phyloP scores from a whole-genome alignment of 2,797 vertebrate species.

The Sylvia borin region DNA sequence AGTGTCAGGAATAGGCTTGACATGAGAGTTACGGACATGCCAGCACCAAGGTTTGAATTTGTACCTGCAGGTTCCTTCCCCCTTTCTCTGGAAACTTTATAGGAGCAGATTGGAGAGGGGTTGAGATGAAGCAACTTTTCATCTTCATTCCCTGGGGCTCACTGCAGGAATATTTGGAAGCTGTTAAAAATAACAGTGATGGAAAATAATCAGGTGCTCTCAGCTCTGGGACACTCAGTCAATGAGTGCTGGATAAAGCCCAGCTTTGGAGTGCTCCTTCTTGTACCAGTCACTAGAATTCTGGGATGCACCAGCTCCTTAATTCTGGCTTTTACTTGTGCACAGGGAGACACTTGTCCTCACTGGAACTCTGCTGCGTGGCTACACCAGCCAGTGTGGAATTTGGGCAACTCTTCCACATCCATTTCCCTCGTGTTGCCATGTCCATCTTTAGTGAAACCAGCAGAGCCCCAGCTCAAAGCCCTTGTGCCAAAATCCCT shows the following conservation, averaged over 20 bases:
- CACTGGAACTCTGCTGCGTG: fast-evolving
- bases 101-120: not conserved
- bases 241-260: not conserved
- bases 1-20: not conserved
- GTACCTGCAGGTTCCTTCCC: not conserved
- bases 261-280: not conserved
- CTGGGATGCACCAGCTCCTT: not conserved
- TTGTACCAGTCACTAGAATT: not conserved
- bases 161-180: not conserved
- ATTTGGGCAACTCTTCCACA: not conserved
- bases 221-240: not conserved
- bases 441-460: not conserved
- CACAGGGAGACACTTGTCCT: not conserved
- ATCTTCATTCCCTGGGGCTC: not conserved
- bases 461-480: not conserved
- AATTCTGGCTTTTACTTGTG: not conserved
- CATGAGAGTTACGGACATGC: fast-evolving
- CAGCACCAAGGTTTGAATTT: not conserved
- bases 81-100: not conserved
- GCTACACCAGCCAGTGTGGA: not conserved
- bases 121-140: not conserved
- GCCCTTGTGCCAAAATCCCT: not conserved
- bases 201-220: not conserved
- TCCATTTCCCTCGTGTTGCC: fast-evolving
- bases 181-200: not conserved